Base-by-base conservation (phyloP, 2,113 vertebrate species). In the Neodontobutis hainanensis region DNA sequence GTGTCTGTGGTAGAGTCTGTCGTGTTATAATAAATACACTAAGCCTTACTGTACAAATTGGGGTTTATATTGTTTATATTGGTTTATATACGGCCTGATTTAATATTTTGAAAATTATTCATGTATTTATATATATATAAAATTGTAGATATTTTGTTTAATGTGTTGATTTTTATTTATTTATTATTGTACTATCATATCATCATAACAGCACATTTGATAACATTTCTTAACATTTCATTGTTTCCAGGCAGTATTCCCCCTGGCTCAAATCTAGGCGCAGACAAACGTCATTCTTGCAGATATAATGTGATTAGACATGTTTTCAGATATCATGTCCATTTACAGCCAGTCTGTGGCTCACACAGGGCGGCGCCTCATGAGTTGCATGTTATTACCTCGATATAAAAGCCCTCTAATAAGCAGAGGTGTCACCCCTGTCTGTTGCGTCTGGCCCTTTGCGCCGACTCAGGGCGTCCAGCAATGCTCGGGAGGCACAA, bases 401-500 rank as follows among this genome's bases (percentile, higher is more conserved):
- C 59, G 64, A 19, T 27, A 70, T 84, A 75, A 75, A 75, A 82
- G 79, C 70, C 68, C 53, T 68, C 66, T 82, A 70, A 82, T 75
- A 70, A 73, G 75, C 60, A 15, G 61, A 72, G 82, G 85, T 80
- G 85, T 87, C 82, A 66, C 76, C 66, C 67, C 51, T 11, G 46
- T 82, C 67, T 84, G 68, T 72, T 65, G 61, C 70, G 75, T 66
- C 56, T 61, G 74, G 85, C 72, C 73, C 35, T 72, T 76, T 74
- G 71, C 27, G 38, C 75, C 75, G 71, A 55, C 68, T 77, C 73
- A 44, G 75, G 27, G 63, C 70, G 83, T 74, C 73, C 76, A 61
- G 77, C 81, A 84, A 81, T 70, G 81, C 85, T 91, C 36, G 38
- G 83, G 80, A 85, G 81, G 85, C 84, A 77, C 82, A 78, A 77